These are phyloP conservation scores for Armadillidium nasatum DNA, from an alignment of 1,140 invertebrate genomes.

Conservation along the genomic window DNA sequence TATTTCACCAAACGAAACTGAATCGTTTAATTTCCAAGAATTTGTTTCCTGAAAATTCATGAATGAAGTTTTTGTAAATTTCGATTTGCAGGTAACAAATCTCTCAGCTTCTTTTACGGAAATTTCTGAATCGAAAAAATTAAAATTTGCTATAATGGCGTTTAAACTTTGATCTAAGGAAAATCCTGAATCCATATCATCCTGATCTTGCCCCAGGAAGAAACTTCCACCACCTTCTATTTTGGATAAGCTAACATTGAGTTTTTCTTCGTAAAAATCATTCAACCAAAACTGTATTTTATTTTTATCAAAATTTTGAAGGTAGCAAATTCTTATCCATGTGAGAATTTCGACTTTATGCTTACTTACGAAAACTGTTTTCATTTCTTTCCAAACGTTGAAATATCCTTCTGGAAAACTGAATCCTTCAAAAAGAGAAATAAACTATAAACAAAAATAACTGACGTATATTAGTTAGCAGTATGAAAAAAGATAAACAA, in stretches of 20 bases:
- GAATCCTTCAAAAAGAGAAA: background rate
- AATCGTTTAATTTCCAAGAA: background rate
- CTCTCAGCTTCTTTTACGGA: background rate
- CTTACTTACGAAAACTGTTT: background rate
- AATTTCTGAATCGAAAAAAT: background rate
- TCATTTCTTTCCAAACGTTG: constrained; percentile 2
- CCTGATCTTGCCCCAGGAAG: background rate
- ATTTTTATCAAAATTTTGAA: background rate
- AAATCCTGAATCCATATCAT: background rate
- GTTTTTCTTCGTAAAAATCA: background rate
- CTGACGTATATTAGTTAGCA: too few species aligned
- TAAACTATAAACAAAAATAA: too few species aligned
- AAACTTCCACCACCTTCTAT: background rate
- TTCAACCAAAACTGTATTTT: background rate
- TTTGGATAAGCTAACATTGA: background rate
- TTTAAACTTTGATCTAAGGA: background rate
- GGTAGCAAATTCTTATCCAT: background rate
- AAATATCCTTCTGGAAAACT: background rate
- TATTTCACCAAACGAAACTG: background rate
- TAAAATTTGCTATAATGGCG: background rate
- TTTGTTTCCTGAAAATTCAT: background rate
- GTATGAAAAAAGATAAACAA: too few species aligned
- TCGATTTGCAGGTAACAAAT: background rate
- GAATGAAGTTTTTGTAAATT: background rate
- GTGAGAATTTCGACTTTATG: background rate